Percentiles rank a stretch among this genome's conserved stretches.
Evolutionary conservation across 1,140 invertebrate species (phyloP).

Genomic region (Propsilocerus akamusi): DNA sequence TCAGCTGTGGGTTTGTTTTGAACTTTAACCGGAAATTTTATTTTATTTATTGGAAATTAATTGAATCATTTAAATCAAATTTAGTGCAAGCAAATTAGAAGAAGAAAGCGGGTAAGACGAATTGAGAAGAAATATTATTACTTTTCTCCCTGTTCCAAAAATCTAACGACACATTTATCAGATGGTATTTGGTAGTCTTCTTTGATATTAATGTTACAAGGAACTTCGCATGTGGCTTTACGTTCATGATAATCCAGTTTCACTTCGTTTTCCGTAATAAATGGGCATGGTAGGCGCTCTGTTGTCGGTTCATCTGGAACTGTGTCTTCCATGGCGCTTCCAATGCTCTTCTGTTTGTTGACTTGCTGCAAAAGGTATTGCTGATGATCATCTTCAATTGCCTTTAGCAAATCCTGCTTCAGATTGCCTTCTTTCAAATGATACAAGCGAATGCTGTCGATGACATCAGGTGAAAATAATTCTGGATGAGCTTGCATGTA

Average conservation of each 20-base stretch:
- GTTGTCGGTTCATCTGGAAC: not conserved
- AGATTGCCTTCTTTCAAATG: conserved; percentile 35
- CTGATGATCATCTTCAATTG: not conserved
- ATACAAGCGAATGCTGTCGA: conserved; percentile 38
- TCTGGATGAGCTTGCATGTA: conserved; percentile 48
- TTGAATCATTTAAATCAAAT: too few species aligned
- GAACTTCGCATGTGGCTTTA: not conserved
- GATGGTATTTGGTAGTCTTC: not conserved
- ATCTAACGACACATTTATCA: not conserved
- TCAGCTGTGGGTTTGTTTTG: too few species aligned
- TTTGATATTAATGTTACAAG: not conserved
- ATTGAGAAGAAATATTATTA: too few species aligned
- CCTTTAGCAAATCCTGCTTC: conserved; percentile 26
- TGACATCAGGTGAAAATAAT: conserved; percentile 40
- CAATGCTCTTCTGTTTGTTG: not conserved
- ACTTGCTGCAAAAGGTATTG: not conserved
- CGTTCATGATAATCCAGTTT: not conserved
- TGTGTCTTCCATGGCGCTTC: not conserved
- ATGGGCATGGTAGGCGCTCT: not conserved
- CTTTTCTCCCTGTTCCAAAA: not conserved
- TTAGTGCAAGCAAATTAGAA: too few species aligned
- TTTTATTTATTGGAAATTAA: too few species aligned
- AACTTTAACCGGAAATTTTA: too few species aligned
- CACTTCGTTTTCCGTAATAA: not conserved
- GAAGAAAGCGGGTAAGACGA: not conserved